These are phyloP conservation scores for Heterohyrax brucei DNA, from an alignment of 2,797 vertebrate genomes.

Conservation along the genomic window DNA sequence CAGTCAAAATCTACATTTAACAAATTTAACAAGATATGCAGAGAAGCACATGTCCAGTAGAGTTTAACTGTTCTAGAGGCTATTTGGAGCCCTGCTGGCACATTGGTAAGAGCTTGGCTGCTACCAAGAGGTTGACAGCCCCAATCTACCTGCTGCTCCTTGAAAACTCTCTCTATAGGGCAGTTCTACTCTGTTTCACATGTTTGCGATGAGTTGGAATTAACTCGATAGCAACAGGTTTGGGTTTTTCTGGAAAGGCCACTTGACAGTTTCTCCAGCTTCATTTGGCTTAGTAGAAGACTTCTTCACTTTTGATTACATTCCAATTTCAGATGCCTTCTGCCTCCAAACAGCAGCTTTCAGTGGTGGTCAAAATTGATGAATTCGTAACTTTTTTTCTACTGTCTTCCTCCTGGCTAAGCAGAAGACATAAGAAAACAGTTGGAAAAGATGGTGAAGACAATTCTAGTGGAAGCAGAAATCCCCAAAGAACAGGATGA, in stretches of 20 bases:
- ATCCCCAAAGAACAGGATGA: not conserved
- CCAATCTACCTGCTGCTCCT: too few species aligned
- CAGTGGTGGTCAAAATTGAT: not conserved
- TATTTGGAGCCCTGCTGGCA: not conserved
- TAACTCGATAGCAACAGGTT: too few species aligned
- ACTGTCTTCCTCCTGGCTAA: not conserved
- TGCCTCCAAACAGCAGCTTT: not conserved
- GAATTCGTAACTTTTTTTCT: constrained; percentile 26
- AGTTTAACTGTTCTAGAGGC: not conserved
- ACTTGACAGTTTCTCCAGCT: not conserved
- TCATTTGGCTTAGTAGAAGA: not conserved
- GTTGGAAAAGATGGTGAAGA: not conserved
- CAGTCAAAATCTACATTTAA: not conserved
- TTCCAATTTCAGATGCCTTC: not conserved
- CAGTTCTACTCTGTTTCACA: too few species aligned
- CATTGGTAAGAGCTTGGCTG: too few species aligned
- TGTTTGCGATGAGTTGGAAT: too few species aligned
- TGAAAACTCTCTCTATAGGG: too few species aligned
- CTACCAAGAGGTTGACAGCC: too few species aligned
- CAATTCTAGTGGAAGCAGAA: constrained; percentile 1
- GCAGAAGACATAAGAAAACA: not conserved
- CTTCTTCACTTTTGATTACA: not conserved
- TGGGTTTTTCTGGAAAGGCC: too few species aligned
- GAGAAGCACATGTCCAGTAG: not conserved
- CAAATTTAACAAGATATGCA: not conserved